Evolutionary conservation across 2,113 vertebrate species (phyloP).

Genomic region (Corythoichthys haematopterus): DNA sequence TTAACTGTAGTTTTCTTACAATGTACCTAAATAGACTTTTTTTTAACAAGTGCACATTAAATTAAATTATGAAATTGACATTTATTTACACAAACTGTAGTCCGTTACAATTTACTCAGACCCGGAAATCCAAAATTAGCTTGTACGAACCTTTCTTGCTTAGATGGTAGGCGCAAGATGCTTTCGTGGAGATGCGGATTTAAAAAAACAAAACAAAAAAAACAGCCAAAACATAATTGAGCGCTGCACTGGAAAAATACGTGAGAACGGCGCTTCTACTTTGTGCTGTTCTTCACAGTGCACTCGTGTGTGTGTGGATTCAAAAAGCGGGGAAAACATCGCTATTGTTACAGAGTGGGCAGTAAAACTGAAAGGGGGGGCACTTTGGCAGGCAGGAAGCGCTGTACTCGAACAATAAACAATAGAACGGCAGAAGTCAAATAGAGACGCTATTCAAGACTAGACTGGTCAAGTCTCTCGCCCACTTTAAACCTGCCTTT

Average conservation of each 20-base stretch:
- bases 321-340: slow-evolving; percentile 35
- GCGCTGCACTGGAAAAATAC: slow-evolving; percentile 34
- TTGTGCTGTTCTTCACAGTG: slow-evolving; percentile 63
- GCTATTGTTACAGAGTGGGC: slow-evolving; percentile 40
- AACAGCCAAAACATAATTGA: slow-evolving; percentile 29
- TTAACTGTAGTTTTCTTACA: slow-evolving; percentile 5
- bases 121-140: slow-evolving; percentile 7
- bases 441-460: slow-evolving; percentile 34
- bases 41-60: background rate
- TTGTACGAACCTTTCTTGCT: background rate
- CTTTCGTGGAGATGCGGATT: background rate
- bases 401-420: slow-evolving; percentile 43
- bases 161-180: slow-evolving; percentile 30
- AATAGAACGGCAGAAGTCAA: slow-evolving; percentile 39
- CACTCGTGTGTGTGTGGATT: slow-evolving; percentile 39
- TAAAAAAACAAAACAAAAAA: slow-evolving; percentile 17
- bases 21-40: background rate
- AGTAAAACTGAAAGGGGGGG: slow-evolving; percentile 59
- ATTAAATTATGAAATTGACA: slow-evolving; percentile 26
- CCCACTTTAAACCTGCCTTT: slow-evolving; percentile 28
- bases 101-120: slow-evolving; percentile 12
- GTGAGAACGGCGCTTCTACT: slow-evolving; percentile 45
- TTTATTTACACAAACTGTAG: slow-evolving; percentile 37
- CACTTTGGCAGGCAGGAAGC: slow-evolving; percentile 68
- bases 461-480: slow-evolving; percentile 35